These are phyloP conservation scores for Papilio xuthus DNA, from an alignment of 1,140 invertebrate species.

Conservation along the genomic window DNA sequence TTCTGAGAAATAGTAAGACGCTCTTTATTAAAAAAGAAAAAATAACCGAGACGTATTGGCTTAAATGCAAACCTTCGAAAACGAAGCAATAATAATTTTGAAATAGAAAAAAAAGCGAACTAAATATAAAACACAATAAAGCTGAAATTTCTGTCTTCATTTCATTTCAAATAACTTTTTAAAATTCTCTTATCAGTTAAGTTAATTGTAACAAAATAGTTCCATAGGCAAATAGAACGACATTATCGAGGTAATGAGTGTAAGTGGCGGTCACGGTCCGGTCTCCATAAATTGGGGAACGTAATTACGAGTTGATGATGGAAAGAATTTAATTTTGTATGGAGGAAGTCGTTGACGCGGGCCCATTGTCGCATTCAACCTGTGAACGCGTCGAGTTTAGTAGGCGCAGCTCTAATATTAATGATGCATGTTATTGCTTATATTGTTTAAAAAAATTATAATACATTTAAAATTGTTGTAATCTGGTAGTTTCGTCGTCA, in stretches of 20 bases:
- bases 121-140: background rate
- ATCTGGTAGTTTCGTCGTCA: too few species aligned
- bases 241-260: slow-evolving; percentile 33
- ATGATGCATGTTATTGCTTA: slow-evolving; percentile 17
- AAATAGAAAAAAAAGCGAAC: background rate
- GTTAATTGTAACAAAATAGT: slow-evolving; percentile 3
- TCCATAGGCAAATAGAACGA: slow-evolving; percentile 18
- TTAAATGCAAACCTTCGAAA: background rate
- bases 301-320: slow-evolving; percentile 35
- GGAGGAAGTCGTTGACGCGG: slow-evolving; percentile 32
- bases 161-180: background rate
- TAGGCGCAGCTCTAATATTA: slow-evolving; percentile 1
- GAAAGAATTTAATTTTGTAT: slow-evolving; percentile 35
- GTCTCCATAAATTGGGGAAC: slow-evolving; percentile 32
- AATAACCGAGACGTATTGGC: background rate
- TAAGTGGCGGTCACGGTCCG: slow-evolving; percentile 26
- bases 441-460: background rate
- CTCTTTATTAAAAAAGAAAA: too few species aligned
- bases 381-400: background rate
- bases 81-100: background rate
- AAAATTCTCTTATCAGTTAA: background rate
- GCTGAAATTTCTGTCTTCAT: background rate
- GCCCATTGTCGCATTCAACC: slow-evolving; percentile 24
- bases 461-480: background rate
- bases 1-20: background rate